Base-by-base conservation (phyloP, 2,888 invertebrate species). In the Agrotis exclamationis region DNA sequence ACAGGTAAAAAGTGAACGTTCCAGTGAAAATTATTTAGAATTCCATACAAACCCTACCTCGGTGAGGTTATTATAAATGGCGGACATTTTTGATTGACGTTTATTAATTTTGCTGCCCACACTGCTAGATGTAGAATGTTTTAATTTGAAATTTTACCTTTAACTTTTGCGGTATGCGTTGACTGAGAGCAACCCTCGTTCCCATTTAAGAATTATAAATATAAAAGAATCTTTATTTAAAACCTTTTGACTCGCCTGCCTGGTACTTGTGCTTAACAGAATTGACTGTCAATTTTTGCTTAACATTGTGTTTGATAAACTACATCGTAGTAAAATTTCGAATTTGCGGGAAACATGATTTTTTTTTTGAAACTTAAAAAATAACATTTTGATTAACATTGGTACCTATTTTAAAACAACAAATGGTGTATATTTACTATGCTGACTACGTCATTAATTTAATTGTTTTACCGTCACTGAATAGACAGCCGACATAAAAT, bases 51-150 rank as follows among this genome's bases (percentile, higher is more conserved):
- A 48, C 66, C 53, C 63, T 45, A 59, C 60, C 48, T 66, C 54
- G 56, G 72, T 79, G 63, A 76, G 80, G 68, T 76, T 76, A 76
- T 68, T 71, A 53, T 79, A 79, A 74, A 80, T 47, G 66, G 56
- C 68, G 63, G 58, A 74, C 68, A 51, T 82, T 86, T 84, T 84
- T 84, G 85, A 88, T 78, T 86, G 88, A 85, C 88, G 77, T 75
- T 76, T 84, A 87, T 87, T 87, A 86, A 87, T 82, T 76, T 83
- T 64, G 39, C 59, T 67, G 62, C 67, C 56, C 66, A 82, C 48
- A 58, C 63, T 73, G 72, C 72, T 76, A 74, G 54, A 74, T 72
- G 47, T 58, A 73, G 75, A 76, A 82, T 76, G 69, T 84, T 85
- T 80, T 74, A 77, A 81, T 77, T 81, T 81, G 45, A 74, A 76